phyloP scores from a whole-genome alignment of 1,140 invertebrate species.

The Drosophila ercepeae region DNA sequence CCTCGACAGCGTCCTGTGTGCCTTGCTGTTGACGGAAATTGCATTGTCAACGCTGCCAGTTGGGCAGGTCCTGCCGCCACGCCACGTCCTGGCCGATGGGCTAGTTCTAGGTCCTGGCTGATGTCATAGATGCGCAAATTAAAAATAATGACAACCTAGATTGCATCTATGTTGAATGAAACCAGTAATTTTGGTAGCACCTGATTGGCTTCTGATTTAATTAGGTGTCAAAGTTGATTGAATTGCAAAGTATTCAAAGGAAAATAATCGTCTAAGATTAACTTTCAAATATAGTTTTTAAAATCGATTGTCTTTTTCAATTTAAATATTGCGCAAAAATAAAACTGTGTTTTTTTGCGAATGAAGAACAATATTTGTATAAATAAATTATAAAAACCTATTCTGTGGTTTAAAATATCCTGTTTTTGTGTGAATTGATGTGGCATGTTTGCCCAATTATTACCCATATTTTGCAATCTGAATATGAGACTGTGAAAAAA shows the following conservation, averaged over 20 bases:
- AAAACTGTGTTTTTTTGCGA: no score
- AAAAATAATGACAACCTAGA: conserved; percentile 67
- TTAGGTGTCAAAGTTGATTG: not conserved
- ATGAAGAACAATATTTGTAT: no score
- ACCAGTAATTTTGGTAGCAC: not conserved
- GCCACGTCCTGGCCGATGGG: not conserved
- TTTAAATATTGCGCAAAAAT: no score
- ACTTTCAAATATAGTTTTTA: no score
- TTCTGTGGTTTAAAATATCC: not conserved
- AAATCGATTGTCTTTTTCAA: no score
- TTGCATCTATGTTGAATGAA: not conserved
- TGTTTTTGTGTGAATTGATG: no score
- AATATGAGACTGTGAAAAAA: not conserved
- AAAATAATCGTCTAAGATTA: no score
- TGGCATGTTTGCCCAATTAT: not conserved
- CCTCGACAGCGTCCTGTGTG: conserved; percentile 40
- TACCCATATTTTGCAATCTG: not conserved
- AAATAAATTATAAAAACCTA: no score
- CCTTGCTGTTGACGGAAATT: conserved; percentile 70
- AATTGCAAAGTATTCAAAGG: not conserved
- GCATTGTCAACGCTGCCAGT: conserved; percentile 76
- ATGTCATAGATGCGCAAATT: conserved; percentile 75
- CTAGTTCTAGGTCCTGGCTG: conserved; percentile 1
- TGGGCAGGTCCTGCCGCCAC: conserved; percentile 11
- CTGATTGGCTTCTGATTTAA: not conserved